Evolutionary conservation across 2,797 vertebrate genomes (phyloP), one percentile per base, ranked within the genome.

Genomic region (Takifugu rubripes): DNA sequence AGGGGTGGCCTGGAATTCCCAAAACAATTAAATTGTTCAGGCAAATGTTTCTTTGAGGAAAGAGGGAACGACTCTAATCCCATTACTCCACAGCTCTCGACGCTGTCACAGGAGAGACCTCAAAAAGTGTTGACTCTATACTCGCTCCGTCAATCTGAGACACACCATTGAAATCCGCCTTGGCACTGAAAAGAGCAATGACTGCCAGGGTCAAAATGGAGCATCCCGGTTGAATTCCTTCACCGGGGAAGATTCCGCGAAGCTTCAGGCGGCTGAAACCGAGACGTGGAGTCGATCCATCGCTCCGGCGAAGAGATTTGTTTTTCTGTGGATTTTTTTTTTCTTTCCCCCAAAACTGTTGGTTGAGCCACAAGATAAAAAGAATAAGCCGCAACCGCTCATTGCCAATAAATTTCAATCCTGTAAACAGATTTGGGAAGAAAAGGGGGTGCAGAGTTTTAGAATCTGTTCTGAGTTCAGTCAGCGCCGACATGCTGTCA

Each of bases 1-100:
- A 71, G 68, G 29, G 64, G 77, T 79, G 79, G 71, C 60, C 75
- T 61, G 81, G 81, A 85, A 85, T 84, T 80, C 64, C 59, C 69
- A 54, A 75, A 81, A 85, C 74, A 84, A 88, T 87, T 82, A 71
- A 82, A 87, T 84, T 87, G 84, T 62, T 86, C 75, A 75, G 72
- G 79, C 83, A 86, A 81, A 78, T 58, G 26, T 74, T 76, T 77
- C 67, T 86, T 79, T 80, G 59, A 78, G 54, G 60, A 44, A 46
- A 54, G 24, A 36, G 14, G 25, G 27, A 44, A 68, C 49, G 49
- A 7, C 26, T 66, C 66, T 74, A 81, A 85, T 83, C 73, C 64
- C 79, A 80, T 87, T 75, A 82, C 69, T 76, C 64, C 55, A 59
- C 72, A 72, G 56, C 69, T 68, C 56, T 74, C 74, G 79, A 72